Evolutionary conservation across 2,113 vertebrate species (phyloP).

Genomic region (Rafetus swinhoei): DNA sequence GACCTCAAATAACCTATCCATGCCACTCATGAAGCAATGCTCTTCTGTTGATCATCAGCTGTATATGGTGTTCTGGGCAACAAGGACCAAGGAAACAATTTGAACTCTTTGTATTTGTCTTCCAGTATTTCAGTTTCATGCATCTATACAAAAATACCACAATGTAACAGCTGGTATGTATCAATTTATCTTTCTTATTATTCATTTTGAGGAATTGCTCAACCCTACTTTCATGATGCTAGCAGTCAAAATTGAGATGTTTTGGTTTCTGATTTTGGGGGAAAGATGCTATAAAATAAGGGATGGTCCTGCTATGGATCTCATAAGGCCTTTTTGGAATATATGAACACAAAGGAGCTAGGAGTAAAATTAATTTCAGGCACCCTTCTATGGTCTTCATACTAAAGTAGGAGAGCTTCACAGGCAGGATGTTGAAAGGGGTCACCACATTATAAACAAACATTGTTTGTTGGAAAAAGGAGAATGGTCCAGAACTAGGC

Average conservation of each 20-base stretch:
- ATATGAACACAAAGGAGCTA: neutral
- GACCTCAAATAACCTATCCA: neutral
- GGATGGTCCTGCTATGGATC: neutral
- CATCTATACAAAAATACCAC: neutral
- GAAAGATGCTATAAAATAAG: neutral
- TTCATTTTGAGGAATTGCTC: neutral
- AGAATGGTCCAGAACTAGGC: neutral
- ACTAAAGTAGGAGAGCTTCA: neutral
- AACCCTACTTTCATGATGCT: neutral
- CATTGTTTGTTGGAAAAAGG: neutral
- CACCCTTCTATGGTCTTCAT: neutral
- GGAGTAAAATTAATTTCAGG: neutral
- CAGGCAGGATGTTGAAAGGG: neutral
- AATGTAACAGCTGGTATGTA: neutral
- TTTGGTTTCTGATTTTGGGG: neutral
- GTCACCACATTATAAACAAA: neutral
- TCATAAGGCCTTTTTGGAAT: neutral
- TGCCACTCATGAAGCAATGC: rapidly evolving
- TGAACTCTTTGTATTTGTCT: neutral
- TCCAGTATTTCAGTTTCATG: neutral
- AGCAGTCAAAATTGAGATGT: neutral
- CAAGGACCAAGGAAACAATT: neutral
- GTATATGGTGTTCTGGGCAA: neutral
- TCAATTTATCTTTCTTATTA: rapidly evolving
- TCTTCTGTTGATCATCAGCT: neutral